A percentile compares a stretch with the other conserved stretches of the same genome.
phyloP scores from a whole-genome alignment of 2,113 vertebrate species.

The Polypterus senegalus region DNA sequence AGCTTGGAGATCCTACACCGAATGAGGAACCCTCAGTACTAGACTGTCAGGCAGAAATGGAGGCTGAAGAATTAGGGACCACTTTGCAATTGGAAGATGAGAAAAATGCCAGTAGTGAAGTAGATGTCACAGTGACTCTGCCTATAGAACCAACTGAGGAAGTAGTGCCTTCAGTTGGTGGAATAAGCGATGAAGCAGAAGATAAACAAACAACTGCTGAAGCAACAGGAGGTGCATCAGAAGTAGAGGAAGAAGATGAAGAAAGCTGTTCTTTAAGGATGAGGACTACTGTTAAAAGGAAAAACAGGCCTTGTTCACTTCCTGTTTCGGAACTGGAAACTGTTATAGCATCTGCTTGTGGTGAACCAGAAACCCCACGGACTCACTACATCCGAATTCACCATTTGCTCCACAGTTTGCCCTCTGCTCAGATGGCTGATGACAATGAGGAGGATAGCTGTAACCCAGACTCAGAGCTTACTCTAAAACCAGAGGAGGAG shows the following conservation, averaged over 20 bases:
- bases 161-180: constrained; percentile 24
- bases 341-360: constrained; percentile 78
- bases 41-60: constrained; percentile 29
- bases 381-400: constrained; percentile 94
- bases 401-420: constrained; percentile 86
- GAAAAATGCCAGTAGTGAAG: constrained; percentile 28
- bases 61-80: constrained; percentile 25
- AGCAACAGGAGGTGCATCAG: constrained; percentile 24
- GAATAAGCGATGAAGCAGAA: not conserved
- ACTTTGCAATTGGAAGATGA: constrained; percentile 33
- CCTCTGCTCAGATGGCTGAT: constrained; percentile 52
- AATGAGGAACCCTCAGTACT: constrained; percentile 26
- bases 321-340: constrained; percentile 91
- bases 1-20: constrained; percentile 23
- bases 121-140: constrained; percentile 29
- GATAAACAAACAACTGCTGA: constrained; percentile 8
- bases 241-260: constrained; percentile 27
- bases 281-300: constrained; percentile 51
- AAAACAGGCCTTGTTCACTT: constrained; percentile 76
- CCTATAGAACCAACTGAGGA: constrained; percentile 21
- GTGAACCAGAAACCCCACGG: constrained; percentile 82
- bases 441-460: constrained; percentile 42
- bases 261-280: constrained; percentile 38
- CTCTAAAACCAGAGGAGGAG: constrained; percentile 39
- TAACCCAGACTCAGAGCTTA: constrained; percentile 25